A percentile compares a stretch with the other conserved stretches of the same genome.
These are phyloP conservation scores for Colinus virginianus DNA, from an alignment of 2,113 vertebrate species.

Conservation along the genomic window DNA sequence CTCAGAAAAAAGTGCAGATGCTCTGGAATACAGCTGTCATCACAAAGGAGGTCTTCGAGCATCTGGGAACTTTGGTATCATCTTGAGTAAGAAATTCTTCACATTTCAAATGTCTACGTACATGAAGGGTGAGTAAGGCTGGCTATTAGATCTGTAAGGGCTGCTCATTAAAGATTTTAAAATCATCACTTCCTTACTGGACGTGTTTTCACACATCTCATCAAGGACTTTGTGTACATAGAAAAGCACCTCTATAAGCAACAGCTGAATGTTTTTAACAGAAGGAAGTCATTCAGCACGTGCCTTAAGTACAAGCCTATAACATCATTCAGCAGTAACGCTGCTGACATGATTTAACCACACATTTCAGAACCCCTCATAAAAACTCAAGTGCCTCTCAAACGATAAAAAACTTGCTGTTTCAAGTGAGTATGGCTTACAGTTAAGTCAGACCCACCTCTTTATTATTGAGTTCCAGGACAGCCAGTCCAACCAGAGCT, in stretches of 20 bases:
- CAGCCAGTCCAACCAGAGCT: slow-evolving; percentile 94
- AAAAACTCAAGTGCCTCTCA: background rate
- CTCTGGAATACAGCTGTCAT: background rate
- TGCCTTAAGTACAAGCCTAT: background rate
- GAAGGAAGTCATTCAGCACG: background rate
- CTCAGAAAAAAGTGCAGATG: background rate
- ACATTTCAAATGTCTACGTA: no score
- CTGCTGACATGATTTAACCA: background rate
- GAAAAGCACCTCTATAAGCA: background rate
- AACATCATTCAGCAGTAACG: background rate
- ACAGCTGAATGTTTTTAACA: background rate
- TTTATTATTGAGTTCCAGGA: slow-evolving; percentile 98
- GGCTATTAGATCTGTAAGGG: background rate
- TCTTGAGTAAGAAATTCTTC: no score
- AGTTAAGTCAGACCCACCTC: slow-evolving; percentile 78
- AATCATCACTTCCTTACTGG: background rate
- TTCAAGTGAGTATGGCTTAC: background rate
- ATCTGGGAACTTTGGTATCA: background rate
- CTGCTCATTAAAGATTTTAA: background rate
- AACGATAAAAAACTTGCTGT: background rate
- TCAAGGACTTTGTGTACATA: accelerated
- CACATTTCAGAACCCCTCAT: background rate
- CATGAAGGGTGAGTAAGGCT: background rate
- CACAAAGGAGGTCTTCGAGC: background rate
- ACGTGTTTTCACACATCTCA: background rate